Base-by-base conservation (phyloP, 2,797 vertebrate genomes). In the Argyrosomus regius region DNA sequence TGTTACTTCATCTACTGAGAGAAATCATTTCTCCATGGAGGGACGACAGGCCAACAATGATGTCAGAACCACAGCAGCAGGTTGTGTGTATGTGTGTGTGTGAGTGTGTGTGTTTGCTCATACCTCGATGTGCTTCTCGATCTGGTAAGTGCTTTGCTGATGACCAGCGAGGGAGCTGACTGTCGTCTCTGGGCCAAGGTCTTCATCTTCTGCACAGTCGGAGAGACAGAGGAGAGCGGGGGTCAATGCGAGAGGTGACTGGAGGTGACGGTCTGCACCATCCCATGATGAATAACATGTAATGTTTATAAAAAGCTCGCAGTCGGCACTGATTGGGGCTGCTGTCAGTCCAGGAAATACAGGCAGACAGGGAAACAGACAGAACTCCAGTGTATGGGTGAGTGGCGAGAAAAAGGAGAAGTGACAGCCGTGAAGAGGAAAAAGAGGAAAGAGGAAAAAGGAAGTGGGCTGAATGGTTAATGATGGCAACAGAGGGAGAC, bases 131-230 rank as follows among this genome's bases (percentile, higher is more conserved):
- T 94, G 0, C 96, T 96, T 87, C 95, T 95, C 6, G 97, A 96
- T 77, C 97, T 96, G 86, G 96, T 97, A 75, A 99, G 96, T 26
- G 97, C 97, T 96, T 97, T 99, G 91, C 97, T 98, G 92, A 98
- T 95, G 91, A 98, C 96, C 86, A 98, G 93, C 10, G 97, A 98
- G 0, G 98, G 97, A 73, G 97, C 97, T 1, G 97, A 98, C 90
- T 97, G 97, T n/a, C 97, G 95, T 86, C 98, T 97, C 84, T 98
- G 97, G 65, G 97, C 96, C 92, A 98, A 90, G 50, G 96, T 97
- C 96, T 98, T 98, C 96, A 97, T 97, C 94, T 97, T 98, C 97
- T 98, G 80, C 74, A 90, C 67, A 52, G 20, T 1, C 12, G 28
- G 18, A 75, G 20, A 60, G n/a, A 71, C 64, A 74, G 39, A 75